Evolutionary conservation across 2,888 invertebrate species (phyloP).

Genomic region (Stenodema calcarata): DNA sequence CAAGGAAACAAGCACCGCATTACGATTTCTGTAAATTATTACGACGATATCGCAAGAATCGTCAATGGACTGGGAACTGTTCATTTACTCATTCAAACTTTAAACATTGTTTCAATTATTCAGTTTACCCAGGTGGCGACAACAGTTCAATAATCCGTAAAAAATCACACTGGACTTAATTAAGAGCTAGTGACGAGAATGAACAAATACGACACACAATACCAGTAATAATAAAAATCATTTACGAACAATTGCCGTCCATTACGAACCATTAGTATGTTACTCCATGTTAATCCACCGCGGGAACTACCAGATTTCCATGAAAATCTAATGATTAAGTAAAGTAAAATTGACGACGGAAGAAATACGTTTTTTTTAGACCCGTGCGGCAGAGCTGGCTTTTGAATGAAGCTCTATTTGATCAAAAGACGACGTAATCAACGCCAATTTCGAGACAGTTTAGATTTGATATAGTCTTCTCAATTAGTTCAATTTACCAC

Average conservation of each 20-base stretch:
- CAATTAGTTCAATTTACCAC: no score
- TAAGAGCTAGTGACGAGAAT: neutral
- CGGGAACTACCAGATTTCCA: neutral
- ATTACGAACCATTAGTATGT: neutral
- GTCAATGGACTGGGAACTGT: neutral
- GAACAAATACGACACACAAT: neutral
- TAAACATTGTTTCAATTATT: neutral
- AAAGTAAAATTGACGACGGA: neutral
- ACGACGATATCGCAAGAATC: neutral
- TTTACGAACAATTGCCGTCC: neutral
- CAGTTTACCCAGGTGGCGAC: neutral
- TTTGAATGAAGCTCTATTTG: neutral
- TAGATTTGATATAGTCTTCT: no score
- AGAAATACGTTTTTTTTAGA: no score
- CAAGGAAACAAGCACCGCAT: constrained; percentile 3
- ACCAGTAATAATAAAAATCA: neutral
- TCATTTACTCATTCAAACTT: no score
- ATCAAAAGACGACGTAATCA: neutral
- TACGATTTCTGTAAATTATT: neutral
- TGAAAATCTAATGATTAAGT: neutral
- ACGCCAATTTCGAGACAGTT: no score
- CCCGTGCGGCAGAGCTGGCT: neutral
- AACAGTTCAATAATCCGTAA: neutral
- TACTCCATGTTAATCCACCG: neutral
- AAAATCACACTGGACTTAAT: neutral